These are phyloP conservation scores for Microtus oregoni DNA, from an alignment of 2,113 vertebrate genomes.

Conservation along the genomic window DNA sequence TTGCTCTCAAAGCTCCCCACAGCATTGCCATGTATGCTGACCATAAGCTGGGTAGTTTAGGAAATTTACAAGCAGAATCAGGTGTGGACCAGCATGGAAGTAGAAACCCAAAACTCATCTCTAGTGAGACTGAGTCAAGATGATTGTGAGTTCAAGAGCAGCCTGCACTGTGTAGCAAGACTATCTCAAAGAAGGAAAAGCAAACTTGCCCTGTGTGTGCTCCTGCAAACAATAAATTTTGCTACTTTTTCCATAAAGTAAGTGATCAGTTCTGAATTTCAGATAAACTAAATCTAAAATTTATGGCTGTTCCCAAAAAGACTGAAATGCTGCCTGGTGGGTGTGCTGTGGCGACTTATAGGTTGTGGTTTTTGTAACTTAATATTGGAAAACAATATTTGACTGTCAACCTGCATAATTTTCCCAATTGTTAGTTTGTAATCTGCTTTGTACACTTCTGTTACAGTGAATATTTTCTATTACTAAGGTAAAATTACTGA, in stretches of 20 bases:
- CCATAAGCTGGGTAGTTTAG: background rate
- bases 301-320: background rate
- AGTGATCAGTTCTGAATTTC: background rate
- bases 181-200: background rate
- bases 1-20: background rate
- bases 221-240: background rate
- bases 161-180: background rate
- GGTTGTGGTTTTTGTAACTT: background rate
- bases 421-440: background rate
- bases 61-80: background rate
- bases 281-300: background rate
- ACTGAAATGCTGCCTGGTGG: background rate
- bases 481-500: background rate
- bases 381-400: background rate
- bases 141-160: background rate
- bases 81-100: background rate
- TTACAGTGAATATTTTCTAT: constrained; percentile 25
- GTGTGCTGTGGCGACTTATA: background rate
- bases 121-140: background rate
- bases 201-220: background rate
- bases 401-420: background rate
- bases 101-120: background rate
- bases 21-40: background rate
- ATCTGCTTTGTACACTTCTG: background rate
- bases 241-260: constrained; percentile 46